Conservation (phyloP, 2,888 invertebrate species). For the Drosophila mercatorum region DNA sequence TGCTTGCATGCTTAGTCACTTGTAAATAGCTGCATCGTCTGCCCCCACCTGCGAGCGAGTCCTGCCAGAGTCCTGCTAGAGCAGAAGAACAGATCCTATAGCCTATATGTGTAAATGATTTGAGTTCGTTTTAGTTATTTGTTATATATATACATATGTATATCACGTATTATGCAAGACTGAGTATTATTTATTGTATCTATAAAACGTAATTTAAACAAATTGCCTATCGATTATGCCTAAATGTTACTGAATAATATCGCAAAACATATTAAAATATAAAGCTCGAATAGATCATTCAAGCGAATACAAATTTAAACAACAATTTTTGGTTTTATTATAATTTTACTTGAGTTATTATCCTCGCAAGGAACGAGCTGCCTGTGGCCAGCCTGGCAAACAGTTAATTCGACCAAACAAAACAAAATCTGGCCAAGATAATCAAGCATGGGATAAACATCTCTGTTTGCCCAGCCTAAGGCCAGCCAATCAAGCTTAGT, state of each 20-base stretch:
- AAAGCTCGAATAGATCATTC: constrained; percentile 25
- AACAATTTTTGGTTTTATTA: constrained; percentile 14
- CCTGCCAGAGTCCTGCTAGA: not conserved
- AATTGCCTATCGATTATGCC: constrained; percentile 68
- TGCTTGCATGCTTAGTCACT: constrained; percentile 65
- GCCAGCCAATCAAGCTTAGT: not conserved
- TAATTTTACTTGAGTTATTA: not conserved
- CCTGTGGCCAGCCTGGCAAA: not conserved
- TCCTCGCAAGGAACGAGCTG: not conserved
- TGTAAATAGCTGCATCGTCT: constrained; percentile 61
- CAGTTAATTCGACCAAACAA: not conserved
- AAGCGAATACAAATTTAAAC: constrained; percentile 26
- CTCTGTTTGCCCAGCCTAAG: not conserved
- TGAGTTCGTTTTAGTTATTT: constrained; percentile 61
- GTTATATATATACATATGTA: constrained; percentile 53
- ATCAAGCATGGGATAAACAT: not conserved
- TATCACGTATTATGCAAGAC: constrained; percentile 70
- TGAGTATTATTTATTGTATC: constrained; percentile 76
- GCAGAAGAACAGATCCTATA: constrained; percentile 20
- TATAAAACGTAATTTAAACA: constrained; percentile 53
- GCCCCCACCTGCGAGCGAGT: constrained; percentile 15
- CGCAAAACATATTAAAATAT: constrained; percentile 28
- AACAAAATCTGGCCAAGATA: constrained; percentile 14
- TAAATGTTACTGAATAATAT: constrained; percentile 56
- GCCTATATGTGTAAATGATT: constrained; percentile 27